These are phyloP conservation scores for Ypsolopha scabrella DNA, from an alignment of 2,888 invertebrate species.

Conservation along the genomic window DNA sequence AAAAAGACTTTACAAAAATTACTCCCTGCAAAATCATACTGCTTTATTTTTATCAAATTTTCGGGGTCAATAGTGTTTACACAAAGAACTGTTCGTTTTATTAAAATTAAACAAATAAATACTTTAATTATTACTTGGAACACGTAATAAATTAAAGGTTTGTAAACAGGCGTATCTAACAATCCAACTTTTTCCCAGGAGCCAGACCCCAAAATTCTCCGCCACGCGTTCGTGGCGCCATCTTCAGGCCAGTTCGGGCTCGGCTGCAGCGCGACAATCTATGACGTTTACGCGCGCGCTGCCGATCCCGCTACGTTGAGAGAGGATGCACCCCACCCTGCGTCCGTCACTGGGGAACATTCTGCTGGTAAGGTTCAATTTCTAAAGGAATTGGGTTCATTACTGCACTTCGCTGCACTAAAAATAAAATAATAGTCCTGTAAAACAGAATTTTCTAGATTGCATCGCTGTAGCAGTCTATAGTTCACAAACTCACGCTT, in stretches of 20 bases:
- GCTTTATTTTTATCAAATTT: too few species aligned
- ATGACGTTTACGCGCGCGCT: conserved; percentile 69
- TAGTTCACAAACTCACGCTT: neutral
- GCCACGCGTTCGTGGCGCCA: conserved; percentile 51
- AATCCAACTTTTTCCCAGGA: neutral
- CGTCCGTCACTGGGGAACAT: conserved; percentile 62
- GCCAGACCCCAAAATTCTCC: neutral
- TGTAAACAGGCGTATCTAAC: too few species aligned
- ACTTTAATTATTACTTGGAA: too few species aligned
- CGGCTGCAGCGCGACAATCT: conserved; percentile 70
- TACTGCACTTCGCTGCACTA: too few species aligned
- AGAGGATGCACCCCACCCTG: conserved; percentile 68
- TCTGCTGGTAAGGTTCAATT: neutral
- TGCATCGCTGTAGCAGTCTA: neutral
- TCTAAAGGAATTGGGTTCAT: neutral
- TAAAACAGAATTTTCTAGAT: neutral
- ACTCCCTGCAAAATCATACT: too few species aligned
- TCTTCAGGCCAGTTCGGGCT: conserved; percentile 60
- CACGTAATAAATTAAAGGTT: too few species aligned
- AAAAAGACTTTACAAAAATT: neutral
- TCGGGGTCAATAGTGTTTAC: too few species aligned
- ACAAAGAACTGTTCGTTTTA: too few species aligned
- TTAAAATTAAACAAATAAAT: too few species aligned
- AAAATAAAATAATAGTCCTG: neutral
- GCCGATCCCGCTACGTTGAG: conserved; percentile 63